Evolutionary conservation across 2,113 vertebrate genomes (phyloP), one percentile per base, ranked within the genome.

Genomic region (Hyaena hyaena): DNA sequence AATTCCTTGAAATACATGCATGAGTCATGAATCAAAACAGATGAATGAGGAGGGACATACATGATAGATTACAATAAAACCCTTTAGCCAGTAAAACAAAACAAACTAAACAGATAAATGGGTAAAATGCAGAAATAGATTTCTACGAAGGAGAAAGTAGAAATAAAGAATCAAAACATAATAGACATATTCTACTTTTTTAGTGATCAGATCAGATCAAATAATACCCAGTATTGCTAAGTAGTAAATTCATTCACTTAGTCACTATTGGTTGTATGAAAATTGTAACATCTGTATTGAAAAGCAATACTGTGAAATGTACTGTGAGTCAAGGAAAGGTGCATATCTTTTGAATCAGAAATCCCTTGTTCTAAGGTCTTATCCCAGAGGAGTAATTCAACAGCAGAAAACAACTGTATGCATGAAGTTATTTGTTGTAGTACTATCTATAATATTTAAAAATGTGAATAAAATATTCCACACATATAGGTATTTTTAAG

Each of bases 151-250:
- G 26, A 43, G 66, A 92, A 96, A 95, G 33, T 63, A 81, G 33
- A 65, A 88, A 90, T 90, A 83, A 94, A 61, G 33, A 65, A 55
- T n/a, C 24, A 77, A 94, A 85, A 80, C 19, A 33, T 66, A 81
- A 33, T 74, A 93, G 89, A 68, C 39, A 90, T 39, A 95, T 68
- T 88, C 21, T 94, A 84, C 43, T 86, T 81, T 81, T 96, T 93
- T 92, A 69, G 17, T 93, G 84, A 91, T 79, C n/a, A 73, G 65
- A 86, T 93, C 48, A 94, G 43, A 39, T 43, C 19, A 95, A 93
- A 63, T 93, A 66, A 82, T 48, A 74, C 24, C 45, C 39, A 81
- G 10, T 84, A 87, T 68, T 93, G 26, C 14, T 95, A 88, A 66
- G 15, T 77, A 94, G 39, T 95, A 85, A 77, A 84, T 31, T 76